These are phyloP conservation scores for Oasisia sp. DNA, from an alignment of 2,888 invertebrate species.

Conservation along the genomic window DNA sequence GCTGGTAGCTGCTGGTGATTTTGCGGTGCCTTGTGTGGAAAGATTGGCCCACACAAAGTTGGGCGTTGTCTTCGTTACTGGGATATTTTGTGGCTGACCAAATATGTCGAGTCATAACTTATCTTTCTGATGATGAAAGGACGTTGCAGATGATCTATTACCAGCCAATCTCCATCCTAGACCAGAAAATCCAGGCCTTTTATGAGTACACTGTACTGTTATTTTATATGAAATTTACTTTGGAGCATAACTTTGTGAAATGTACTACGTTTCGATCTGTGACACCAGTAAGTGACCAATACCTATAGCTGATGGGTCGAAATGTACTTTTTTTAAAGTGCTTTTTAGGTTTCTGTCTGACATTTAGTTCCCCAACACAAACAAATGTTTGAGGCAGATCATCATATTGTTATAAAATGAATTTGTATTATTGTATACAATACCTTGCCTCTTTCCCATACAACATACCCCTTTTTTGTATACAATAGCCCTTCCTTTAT, in stretches of 20 bases:
- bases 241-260: too few species aligned
- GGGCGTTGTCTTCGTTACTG: neutral
- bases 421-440: neutral
- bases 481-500: neutral
- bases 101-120: neutral
- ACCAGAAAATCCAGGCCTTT: neutral
- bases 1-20: neutral
- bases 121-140: neutral
- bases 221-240: too few species aligned
- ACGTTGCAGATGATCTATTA: neutral
- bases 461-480: neutral
- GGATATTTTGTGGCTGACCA: neutral
- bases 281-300: too few species aligned
- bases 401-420: neutral
- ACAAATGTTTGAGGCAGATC: neutral
- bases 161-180: neutral
- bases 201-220: too few species aligned
- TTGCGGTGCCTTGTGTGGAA: neutral
- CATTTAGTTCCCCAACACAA: neutral
- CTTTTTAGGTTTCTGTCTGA: neutral
- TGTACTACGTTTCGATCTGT: too few species aligned
- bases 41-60: neutral
- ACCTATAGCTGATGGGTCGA: too few species aligned
- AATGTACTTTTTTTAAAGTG: too few species aligned
- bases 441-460: neutral